A percentile compares a stretch with the other conserved stretches of the same genome.
phyloP scores from a whole-genome alignment of 64 coral and sea anemone species.

The Dendrophyllia cribrosa region DNA sequence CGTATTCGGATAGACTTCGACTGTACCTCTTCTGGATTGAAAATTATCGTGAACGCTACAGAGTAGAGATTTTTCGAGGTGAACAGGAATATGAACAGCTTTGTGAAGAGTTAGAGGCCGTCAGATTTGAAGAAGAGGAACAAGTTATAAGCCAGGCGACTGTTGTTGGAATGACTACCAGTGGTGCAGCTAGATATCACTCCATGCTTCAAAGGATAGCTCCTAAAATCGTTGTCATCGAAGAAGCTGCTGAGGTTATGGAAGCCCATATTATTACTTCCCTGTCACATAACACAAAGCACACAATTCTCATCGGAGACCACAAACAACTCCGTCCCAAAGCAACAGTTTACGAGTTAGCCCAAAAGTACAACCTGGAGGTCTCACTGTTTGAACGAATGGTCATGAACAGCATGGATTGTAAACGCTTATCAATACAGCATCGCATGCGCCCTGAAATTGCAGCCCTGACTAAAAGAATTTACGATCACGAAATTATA shows the following conservation, averaged over 20 bases:
- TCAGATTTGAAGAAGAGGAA: slow-evolving; percentile 17
- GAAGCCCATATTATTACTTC: slow-evolving; percentile 88
- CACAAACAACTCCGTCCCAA: slow-evolving; percentile 91
- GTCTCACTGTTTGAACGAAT: slow-evolving; percentile 91
- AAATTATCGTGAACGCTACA: slow-evolving; percentile 28
- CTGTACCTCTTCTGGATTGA: slow-evolving; percentile 54
- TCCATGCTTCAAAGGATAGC: background rate
- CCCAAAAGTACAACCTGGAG: slow-evolving; percentile 80
- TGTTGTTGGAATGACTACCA: slow-evolving; percentile 59
- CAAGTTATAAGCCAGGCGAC: background rate
- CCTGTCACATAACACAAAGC: slow-evolving; percentile 62
- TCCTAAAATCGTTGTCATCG: slow-evolving; percentile 59
- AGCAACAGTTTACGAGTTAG: slow-evolving; percentile 79
- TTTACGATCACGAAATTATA: slow-evolving; percentile 79
- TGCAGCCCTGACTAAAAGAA: slow-evolving; percentile 69
- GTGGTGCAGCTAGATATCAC: slow-evolving; percentile 23
- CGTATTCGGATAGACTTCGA: background rate
- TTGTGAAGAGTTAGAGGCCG: slow-evolving; percentile 10
- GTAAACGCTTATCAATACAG: slow-evolving; percentile 76
- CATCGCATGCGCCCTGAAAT: slow-evolving; percentile 88
- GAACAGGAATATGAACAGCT: slow-evolving; percentile 48
- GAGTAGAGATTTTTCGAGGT: background rate
- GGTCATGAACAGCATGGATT: slow-evolving; percentile 85
- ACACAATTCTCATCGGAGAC: slow-evolving; percentile 86
- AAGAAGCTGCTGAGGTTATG: slow-evolving; percentile 82